A percentile compares a stretch with the other conserved stretches of the same genome.
Evolutionary conservation across 1,140 invertebrate species (phyloP).

Genomic region (Tachypleus tridentatus): DNA sequence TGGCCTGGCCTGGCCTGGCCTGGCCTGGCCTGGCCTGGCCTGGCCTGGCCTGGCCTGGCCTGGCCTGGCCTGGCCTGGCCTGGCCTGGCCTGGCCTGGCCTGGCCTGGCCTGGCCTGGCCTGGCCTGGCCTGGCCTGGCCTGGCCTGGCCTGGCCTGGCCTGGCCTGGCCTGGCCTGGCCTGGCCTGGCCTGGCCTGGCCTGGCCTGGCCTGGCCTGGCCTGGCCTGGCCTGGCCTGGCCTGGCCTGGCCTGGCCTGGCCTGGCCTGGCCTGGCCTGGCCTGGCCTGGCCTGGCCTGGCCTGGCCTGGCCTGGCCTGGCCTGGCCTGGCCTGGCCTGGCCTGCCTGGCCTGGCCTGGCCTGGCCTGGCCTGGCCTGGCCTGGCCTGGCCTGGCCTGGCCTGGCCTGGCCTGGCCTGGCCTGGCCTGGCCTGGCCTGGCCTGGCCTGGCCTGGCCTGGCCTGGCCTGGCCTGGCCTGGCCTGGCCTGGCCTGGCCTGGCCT

Average conservation of each 20-base stretch:
- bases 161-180: conserved; percentile 22
- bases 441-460: conserved; percentile 26
- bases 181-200: conserved; percentile 26
- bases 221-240: conserved; percentile 25
- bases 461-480: conserved; percentile 26
- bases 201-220: conserved; percentile 20
- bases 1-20: conserved; percentile 26
- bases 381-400: conserved; percentile 24
- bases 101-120: conserved; percentile 18
- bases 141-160: conserved; percentile 20
- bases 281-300: conserved; percentile 23
- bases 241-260: conserved; percentile 21
- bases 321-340: conserved; percentile 22
- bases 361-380: conserved; percentile 23
- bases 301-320: conserved; percentile 17
- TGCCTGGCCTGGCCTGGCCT: too few relatives aligned
- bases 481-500: conserved; percentile 22
- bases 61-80: conserved; percentile 18
- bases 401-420: conserved; percentile 24
- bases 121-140: conserved; percentile 26
- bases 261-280: conserved; percentile 25
- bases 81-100: conserved; percentile 21
- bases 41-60: conserved; percentile 25
- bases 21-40: conserved; percentile 22
- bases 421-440: conserved; percentile 25